A percentile compares a stretch with the other conserved stretches of the same genome.
These are phyloP conservation scores for Numenius arquata DNA, from an alignment of 2,113 vertebrate species.

Conservation along the genomic window DNA sequence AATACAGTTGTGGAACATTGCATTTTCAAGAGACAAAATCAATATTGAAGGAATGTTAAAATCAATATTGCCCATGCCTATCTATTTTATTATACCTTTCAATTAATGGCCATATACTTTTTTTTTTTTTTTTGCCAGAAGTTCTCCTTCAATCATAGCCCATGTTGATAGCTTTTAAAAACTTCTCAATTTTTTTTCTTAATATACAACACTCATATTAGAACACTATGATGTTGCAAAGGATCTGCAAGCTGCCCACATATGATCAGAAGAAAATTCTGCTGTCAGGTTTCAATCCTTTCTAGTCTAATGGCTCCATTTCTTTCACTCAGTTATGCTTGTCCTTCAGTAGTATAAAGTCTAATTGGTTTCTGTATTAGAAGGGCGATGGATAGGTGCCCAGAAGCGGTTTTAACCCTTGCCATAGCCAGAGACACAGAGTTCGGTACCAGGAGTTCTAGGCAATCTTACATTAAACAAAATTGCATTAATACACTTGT, in stretches of 20 bases:
- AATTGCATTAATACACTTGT: rapidly evolving
- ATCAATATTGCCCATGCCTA: neutral
- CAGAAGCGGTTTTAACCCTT: neutral
- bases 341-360: neutral
- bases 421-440: neutral
- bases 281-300: neutral
- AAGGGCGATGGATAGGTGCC: neutral
- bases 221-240: neutral
- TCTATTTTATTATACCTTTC: neutral
- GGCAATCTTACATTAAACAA: neutral
- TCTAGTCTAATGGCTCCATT: neutral
- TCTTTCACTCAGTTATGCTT: neutral
- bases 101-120: neutral
- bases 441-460: neutral
- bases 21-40: neutral
- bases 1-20: neutral
- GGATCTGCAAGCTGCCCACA: neutral
- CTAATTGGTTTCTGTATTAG: neutral
- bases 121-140: neutral
- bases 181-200: neutral
- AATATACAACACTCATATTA: neutral
- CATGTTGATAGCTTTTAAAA: neutral
- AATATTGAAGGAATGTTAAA: neutral
- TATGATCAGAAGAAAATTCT: neutral
- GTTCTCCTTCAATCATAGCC: neutral